A percentile compares a stretch with the other conserved stretches of the same genome.
Conservation (phyloP, 2,888 invertebrate species). For the Fissipunctia ypsillon region DNA sequence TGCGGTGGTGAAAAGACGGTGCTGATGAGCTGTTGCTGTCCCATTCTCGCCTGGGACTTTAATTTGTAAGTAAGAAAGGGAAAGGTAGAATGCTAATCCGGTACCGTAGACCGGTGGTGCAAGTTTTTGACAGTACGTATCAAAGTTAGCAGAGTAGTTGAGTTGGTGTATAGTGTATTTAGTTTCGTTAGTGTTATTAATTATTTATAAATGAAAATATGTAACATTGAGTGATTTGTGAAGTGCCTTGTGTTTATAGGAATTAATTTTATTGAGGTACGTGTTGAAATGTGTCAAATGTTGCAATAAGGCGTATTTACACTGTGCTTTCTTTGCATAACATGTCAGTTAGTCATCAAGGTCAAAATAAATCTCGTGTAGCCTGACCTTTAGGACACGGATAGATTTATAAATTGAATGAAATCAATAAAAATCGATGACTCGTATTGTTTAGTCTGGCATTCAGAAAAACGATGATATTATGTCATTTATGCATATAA, state of each 20-base stretch:
- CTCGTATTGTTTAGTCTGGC: background rate
- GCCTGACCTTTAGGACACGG: constrained; percentile 61
- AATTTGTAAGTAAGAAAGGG: constrained; percentile 64
- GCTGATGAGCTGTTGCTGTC: constrained; percentile 62
- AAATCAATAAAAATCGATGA: constrained; percentile 3
- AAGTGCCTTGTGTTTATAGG: constrained; percentile 61
- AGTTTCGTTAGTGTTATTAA: constrained; percentile 70
- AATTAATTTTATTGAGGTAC: constrained; percentile 60
- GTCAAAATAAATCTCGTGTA: constrained; percentile 70
- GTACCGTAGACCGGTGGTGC: constrained; percentile 85
- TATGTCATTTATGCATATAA: constrained; percentile 10
- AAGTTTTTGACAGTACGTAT: constrained; percentile 89
- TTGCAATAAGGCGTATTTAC: constrained; percentile 74
- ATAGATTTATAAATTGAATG: constrained; percentile 28
- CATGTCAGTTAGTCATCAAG: constrained; percentile 83
- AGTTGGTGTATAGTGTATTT: constrained; percentile 79
- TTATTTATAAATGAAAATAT: constrained; percentile 67
- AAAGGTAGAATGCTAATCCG: constrained; percentile 75
- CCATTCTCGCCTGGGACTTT: constrained; percentile 64
- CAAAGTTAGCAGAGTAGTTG: constrained; percentile 79
- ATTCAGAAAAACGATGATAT: constrained; percentile 31
- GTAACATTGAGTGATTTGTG: constrained; percentile 65
- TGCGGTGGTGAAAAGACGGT: constrained; percentile 72
- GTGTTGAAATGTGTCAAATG: constrained; percentile 66
- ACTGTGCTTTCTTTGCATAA: constrained; percentile 82